Conservation (phyloP, 2,797 vertebrate species). For the Columba guinea region DNA sequence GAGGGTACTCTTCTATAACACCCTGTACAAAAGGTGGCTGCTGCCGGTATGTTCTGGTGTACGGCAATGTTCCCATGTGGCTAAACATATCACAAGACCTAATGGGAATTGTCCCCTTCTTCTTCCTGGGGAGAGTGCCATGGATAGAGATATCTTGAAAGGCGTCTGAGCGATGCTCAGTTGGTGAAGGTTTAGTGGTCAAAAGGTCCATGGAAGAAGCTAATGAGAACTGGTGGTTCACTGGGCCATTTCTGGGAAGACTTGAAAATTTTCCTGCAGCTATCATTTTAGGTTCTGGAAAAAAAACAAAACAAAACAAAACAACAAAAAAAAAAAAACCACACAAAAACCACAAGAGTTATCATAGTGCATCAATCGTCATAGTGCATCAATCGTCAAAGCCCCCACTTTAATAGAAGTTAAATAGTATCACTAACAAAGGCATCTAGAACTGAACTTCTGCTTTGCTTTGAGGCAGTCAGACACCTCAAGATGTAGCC, state of each 20-base stretch:
- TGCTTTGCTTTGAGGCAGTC: not conserved
- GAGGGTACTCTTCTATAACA: slow-evolving; percentile 81
- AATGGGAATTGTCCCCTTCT: slow-evolving; percentile 78
- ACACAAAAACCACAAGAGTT: not conserved
- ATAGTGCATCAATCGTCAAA: not conserved
- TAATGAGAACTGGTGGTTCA: slow-evolving; percentile 84
- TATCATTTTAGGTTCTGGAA: slow-evolving; percentile 90
- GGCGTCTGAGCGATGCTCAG: slow-evolving; percentile 69
- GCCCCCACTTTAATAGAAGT: not conserved
- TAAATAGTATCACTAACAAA: not conserved
- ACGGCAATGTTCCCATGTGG: slow-evolving; percentile 69
- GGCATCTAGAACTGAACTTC: not conserved
- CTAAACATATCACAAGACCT: slow-evolving; percentile 75
- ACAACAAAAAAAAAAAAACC: too few species aligned
- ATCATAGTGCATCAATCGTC: not conserved
- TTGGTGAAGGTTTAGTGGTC: slow-evolving; percentile 80
- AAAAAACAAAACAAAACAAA: too few species aligned
- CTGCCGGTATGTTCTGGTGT: slow-evolving; percentile 64
- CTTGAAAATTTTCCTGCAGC: slow-evolving; percentile 93
- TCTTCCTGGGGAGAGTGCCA: slow-evolving; percentile 93
- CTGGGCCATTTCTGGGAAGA: slow-evolving; percentile 86
- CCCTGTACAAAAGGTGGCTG: slow-evolving; percentile 79
- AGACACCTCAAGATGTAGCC: not conserved
- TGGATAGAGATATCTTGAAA: slow-evolving; percentile 91
- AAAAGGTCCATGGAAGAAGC: slow-evolving; percentile 94